These are phyloP conservation scores for Xylota segnis DNA, from an alignment of 2,888 invertebrate genomes.

Conservation along the genomic window DNA sequence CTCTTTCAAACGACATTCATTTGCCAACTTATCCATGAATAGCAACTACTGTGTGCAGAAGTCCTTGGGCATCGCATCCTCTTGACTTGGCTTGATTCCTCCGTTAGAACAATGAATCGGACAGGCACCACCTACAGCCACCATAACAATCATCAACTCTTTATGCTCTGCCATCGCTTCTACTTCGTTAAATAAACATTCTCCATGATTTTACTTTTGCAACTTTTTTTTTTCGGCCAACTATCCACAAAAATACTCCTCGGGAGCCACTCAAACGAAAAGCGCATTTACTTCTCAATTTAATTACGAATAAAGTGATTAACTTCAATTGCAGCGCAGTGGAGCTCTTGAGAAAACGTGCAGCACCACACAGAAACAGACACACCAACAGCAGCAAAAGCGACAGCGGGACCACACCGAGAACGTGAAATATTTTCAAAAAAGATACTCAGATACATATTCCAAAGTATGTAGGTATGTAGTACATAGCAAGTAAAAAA, in stretches of 20 bases:
- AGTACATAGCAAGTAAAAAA: slow-evolving; percentile 57
- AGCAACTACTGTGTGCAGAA: slow-evolving; percentile 9
- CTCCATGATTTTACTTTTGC: slow-evolving; percentile 7
- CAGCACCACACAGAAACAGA: slow-evolving; percentile 4
- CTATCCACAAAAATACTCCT: slow-evolving; percentile 47
- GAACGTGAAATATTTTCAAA: slow-evolving; percentile 54
- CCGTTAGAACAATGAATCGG: slow-evolving; percentile 50
- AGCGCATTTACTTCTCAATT: slow-evolving; percentile 74
- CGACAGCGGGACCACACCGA: neutral
- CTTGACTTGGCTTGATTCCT: slow-evolving; percentile 16
- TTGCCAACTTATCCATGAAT: slow-evolving; percentile 68
- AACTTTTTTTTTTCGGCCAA: slow-evolving; percentile 22
- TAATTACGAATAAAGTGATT: slow-evolving; percentile 75
- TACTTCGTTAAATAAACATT: slow-evolving; percentile 40
- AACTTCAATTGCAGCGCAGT: slow-evolving; percentile 67
- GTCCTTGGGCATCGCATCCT: slow-evolving; percentile 18
- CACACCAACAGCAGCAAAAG: neutral
- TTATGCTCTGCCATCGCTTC: slow-evolving; percentile 51
- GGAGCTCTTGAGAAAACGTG: slow-evolving; percentile 57
- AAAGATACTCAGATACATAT: slow-evolving; percentile 69
- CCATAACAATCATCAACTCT: slow-evolving; percentile 63
- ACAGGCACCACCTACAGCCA: slow-evolving; percentile 35
- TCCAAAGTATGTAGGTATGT: slow-evolving; percentile 1
- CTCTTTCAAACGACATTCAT: slow-evolving; percentile 44
- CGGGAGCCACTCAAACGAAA: slow-evolving; percentile 51